phyloP scores from a whole-genome alignment of 35 echinoderm and acorn worm species.

The Ophiothrix spiculata region DNA sequence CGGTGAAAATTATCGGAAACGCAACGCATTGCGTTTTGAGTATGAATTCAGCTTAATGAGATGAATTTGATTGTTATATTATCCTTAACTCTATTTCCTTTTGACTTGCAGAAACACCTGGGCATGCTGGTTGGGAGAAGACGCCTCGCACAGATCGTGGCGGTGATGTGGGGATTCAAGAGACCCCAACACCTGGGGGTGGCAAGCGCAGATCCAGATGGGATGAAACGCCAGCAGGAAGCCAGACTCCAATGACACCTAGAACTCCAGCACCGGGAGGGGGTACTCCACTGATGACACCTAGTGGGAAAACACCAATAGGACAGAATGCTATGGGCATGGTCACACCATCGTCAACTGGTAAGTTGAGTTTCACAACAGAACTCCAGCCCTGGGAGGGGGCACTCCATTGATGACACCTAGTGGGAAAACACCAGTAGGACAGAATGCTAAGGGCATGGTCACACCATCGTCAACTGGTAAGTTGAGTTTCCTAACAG shows the following conservation, averaged over 20 bases:
- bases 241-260: slow-evolving; percentile 64
- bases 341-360: slow-evolving; percentile 78
- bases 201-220: slow-evolving; percentile 81
- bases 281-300: slow-evolving; percentile 57
- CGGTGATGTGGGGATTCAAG: slow-evolving; percentile 65
- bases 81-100: too few species aligned
- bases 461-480: slow-evolving; percentile 75
- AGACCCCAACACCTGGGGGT: slow-evolving; percentile 83
- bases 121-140: slow-evolving; percentile 98
- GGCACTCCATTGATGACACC: slow-evolving; percentile 57
- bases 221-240: slow-evolving; percentile 96
- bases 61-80: too few species aligned
- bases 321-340: slow-evolving; percentile 87
- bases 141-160: slow-evolving; percentile 97
- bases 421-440: slow-evolving; percentile 83
- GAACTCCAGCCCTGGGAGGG: slow-evolving; percentile 64
- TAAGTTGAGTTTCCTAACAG: slow-evolving; percentile 24
- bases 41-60: too few species aligned
- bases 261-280: slow-evolving; percentile 67
- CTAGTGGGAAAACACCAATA: slow-evolving; percentile 74
- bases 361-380: slow-evolving; percentile 18
- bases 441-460: slow-evolving; percentile 84
- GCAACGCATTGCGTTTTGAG: too few species aligned
- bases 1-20: too few species aligned
- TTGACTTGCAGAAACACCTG: slow-evolving; percentile 75